These are phyloP conservation scores for Artibeus lituratus DNA, from an alignment of 2,797 vertebrate species.

Conservation along the genomic window DNA sequence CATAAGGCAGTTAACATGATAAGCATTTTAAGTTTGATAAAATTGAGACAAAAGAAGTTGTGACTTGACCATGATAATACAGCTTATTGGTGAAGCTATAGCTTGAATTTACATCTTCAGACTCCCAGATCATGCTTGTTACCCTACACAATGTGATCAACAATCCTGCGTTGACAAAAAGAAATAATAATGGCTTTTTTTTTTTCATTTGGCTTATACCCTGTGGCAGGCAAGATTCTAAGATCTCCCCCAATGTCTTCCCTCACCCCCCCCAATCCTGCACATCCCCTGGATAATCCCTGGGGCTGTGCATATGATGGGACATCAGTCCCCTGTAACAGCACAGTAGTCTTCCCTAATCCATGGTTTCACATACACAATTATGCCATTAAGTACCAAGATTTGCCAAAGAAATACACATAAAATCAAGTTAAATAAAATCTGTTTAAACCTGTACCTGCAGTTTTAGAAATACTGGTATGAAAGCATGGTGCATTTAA, in stretches of 20 bases:
- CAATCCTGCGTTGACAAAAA: not conserved
- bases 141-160: not conserved
- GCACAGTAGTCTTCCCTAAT: not conserved
- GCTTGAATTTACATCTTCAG: not conserved
- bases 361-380: not conserved
- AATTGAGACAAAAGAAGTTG: not conserved
- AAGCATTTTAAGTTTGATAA: constrained; percentile 4
- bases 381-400: not conserved
- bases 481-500: not conserved
- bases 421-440: not conserved
- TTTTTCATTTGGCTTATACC: not conserved
- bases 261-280: too few species aligned
- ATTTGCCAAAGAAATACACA: not conserved
- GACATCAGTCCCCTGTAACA: not conserved
- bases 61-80: not conserved
- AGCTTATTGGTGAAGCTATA: not conserved
- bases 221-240: not conserved
- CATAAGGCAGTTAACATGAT: not conserved
- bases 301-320: not conserved
- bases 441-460: not conserved
- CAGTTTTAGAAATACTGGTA: not conserved
- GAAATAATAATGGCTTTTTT: not conserved
- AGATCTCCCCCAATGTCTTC: not conserved
- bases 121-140: not conserved
- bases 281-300: not conserved